Percentiles rank a stretch among this genome's conserved stretches.
Conservation (phyloP, 2,113 vertebrate genomes). For the Burhinus oedicnemus region DNA sequence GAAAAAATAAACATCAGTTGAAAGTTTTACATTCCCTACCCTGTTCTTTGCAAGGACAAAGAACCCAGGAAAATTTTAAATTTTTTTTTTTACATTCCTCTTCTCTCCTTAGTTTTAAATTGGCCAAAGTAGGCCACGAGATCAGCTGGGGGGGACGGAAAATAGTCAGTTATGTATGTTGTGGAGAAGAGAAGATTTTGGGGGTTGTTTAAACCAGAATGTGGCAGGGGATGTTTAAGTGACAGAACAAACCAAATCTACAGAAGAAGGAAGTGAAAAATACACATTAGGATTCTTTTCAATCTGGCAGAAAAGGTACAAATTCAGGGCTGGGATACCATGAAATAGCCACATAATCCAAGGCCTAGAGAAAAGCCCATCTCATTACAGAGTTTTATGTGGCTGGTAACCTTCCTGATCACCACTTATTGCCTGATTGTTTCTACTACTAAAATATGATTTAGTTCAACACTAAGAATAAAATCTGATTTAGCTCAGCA, state of each 20-base stretch:
- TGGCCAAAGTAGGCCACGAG: neutral
- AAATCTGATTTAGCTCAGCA: conserved; percentile 3
- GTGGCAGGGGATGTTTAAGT: neutral
- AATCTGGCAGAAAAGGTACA: neutral
- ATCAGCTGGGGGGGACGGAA: too few relatives aligned
- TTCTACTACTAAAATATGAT: neutral
- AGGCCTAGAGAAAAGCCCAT: neutral
- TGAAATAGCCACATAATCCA: neutral
- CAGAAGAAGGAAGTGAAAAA: neutral
- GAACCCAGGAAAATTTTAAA: neutral
- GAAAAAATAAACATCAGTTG: neutral
- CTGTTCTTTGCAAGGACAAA: neutral
- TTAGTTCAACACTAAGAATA: neutral
- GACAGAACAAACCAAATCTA: neutral
- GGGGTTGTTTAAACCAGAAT: neutral
- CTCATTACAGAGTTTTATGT: neutral
- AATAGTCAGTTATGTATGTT: rapidly evolving
- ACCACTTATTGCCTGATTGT: neutral
- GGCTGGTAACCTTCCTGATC: neutral
- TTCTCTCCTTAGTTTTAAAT: neutral
- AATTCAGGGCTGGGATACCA: neutral
- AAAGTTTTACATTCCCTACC: neutral
- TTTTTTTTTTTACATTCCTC: neutral
- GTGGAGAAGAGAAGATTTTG: neutral
- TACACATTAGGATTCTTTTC: neutral